Conservation (phyloP, 92 coral and sea anemone species). For the Anthopleura xanthogrammica region DNA sequence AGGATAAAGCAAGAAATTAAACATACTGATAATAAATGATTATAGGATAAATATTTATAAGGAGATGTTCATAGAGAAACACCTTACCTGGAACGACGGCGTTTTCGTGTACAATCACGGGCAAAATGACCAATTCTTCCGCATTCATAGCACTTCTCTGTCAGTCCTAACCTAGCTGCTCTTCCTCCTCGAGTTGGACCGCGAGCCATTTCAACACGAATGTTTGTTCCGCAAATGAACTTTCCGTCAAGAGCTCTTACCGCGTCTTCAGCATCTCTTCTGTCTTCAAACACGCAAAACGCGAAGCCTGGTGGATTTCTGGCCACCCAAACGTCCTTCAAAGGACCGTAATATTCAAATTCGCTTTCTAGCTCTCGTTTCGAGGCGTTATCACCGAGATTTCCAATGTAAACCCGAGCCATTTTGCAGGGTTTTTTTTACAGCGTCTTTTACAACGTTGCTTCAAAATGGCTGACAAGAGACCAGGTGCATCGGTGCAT, state of each 20-base stretch:
- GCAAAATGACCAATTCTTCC: conserved; percentile 95
- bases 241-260: conserved; percentile 74
- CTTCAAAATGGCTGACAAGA: conserved; percentile 25
- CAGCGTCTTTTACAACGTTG: not conserved
- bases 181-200: conserved; percentile 97
- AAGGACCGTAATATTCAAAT: conserved; percentile 77
- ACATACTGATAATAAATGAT: not conserved
- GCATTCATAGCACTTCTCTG: conserved; percentile 96
- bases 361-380: conserved; percentile 93
- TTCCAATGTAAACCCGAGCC: conserved; percentile 94
- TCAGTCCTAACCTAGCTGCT: conserved; percentile 74
- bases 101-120: conserved; percentile 79
- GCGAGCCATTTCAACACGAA: conserved; percentile 96
- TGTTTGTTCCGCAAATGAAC: conserved; percentile 61
- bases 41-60: not conserved
- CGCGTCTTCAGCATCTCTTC: conserved; percentile 97
- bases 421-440: conserved; percentile 12
- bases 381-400: conserved; percentile 89
- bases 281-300: conserved; percentile 92
- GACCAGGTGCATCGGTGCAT: not conserved
- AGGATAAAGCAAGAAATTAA: not conserved
- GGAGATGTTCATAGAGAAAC: not conserved
- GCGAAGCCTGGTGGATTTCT: conserved; percentile 99
- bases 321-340: conserved; percentile 99
- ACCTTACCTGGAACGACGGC: not conserved